phyloP scores from a whole-genome alignment of 2,888 invertebrate genomes.

The Xanthorhoe spadicearia region DNA sequence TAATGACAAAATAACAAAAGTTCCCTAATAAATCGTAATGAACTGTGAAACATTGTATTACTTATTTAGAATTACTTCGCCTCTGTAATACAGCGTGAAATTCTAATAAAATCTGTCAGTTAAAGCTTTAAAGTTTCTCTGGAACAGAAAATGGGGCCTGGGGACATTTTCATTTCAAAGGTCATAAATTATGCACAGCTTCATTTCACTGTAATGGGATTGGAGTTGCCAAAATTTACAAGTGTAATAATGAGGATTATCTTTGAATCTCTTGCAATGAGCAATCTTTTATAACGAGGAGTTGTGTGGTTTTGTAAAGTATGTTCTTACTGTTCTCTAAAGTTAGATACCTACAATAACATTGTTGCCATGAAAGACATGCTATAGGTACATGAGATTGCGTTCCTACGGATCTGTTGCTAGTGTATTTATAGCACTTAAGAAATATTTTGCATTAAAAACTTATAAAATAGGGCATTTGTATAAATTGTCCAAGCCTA shows the following conservation, averaged over 20 bases:
- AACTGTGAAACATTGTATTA: conserved; percentile 10
- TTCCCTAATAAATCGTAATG: conserved; percentile 7
- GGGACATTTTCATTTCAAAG: conserved; percentile 52
- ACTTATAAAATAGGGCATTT: not conserved
- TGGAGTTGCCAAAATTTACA: conserved; percentile 45
- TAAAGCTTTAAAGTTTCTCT: conserved; percentile 36
- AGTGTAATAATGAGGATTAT: conserved; percentile 38
- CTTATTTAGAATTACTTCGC: conserved; percentile 11
- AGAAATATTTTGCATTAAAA: not conserved
- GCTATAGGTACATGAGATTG: too few species aligned
- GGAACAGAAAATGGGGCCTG: conserved; percentile 34
- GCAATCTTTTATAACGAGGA: not conserved
- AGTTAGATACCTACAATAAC: too few species aligned
- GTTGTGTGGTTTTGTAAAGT: too few species aligned
- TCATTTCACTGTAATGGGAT: conserved; percentile 49
- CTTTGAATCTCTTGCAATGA: conserved; percentile 1
- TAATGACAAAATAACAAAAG: not conserved
- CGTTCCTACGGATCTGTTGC: too few species aligned
- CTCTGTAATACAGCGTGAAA: conserved; percentile 22
- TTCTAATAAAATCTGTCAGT: conserved; percentile 38
- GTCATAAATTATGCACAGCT: conserved; percentile 53
- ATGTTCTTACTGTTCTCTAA: too few species aligned
- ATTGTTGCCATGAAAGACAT: too few species aligned
- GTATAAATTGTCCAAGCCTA: not conserved
- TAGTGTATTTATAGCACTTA: too few species aligned